A percentile compares a stretch with the other conserved stretches of the same genome.
phyloP scores from a whole-genome alignment of 2,113 vertebrate species.

The Donacobius atricapilla region DNA sequence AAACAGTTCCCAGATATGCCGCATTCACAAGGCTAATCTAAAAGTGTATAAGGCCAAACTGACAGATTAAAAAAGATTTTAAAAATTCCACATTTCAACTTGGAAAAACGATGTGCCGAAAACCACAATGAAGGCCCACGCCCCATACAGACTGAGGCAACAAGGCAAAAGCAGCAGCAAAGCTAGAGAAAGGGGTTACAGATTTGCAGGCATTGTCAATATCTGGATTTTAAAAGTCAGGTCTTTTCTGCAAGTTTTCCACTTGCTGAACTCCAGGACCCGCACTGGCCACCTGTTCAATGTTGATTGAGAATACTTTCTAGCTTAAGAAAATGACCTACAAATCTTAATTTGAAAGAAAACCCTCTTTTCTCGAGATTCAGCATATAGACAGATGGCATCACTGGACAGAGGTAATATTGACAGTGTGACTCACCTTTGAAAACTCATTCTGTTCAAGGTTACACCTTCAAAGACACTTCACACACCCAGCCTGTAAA shows the following conservation, averaged over 20 bases:
- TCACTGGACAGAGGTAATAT: conserved; percentile 43
- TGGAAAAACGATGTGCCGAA: not conserved
- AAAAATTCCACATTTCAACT: not conserved
- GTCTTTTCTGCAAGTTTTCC: not conserved
- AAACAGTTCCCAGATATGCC: not conserved
- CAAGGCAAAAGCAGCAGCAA: not conserved
- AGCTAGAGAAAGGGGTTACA: not conserved
- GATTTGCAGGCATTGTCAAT: not conserved
- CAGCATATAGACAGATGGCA: not conserved
- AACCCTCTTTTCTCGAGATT: not conserved
- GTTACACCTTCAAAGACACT: conserved; percentile 23
- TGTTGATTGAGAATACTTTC: not conserved
- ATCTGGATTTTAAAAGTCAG: not conserved
- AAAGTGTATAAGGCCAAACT: not conserved
- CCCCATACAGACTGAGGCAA: not conserved
- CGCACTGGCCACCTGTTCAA: not conserved
- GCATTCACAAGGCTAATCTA: not conserved
- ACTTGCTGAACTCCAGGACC: not conserved
- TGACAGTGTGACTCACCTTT: conserved; percentile 65
- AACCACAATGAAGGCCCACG: not conserved
- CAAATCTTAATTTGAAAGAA: not conserved
- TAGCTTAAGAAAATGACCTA: not conserved
- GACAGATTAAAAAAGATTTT: not conserved
- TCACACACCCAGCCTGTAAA: conserved; percentile 36
- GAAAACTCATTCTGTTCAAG: conserved; percentile 9